These are phyloP conservation scores for Drosophila suboccidentalis DNA, from an alignment of 2,888 invertebrate species.

Conservation along the genomic window DNA sequence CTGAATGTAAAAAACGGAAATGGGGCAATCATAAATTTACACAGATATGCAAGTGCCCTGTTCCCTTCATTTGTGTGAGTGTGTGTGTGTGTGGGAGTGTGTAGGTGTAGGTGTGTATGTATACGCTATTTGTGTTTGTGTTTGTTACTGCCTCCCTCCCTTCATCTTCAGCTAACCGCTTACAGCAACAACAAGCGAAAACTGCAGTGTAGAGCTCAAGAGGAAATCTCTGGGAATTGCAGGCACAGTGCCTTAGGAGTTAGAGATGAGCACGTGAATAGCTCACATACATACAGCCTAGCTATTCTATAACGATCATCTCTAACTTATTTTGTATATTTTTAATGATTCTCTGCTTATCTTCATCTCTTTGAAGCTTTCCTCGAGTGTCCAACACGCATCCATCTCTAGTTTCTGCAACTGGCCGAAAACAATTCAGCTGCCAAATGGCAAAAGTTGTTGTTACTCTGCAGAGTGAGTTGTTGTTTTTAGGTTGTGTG, in stretches of 20 bases:
- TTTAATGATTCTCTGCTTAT: not conserved
- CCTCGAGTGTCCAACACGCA: slow-evolving; percentile 24
- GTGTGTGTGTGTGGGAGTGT: slow-evolving; percentile 14
- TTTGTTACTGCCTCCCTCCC: slow-evolving; percentile 1
- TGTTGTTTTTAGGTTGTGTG: slow-evolving; percentile 1
- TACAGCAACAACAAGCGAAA: slow-evolving; percentile 26
- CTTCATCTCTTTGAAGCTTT: not conserved
- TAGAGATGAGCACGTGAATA: slow-evolving; percentile 49
- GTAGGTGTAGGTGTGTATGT: slow-evolving; percentile 41
- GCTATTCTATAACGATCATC: too few relatives aligned
- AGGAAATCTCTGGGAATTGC: slow-evolving; percentile 54
- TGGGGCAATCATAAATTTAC: slow-evolving; percentile 85
- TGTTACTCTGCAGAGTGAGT: slow-evolving; percentile 6
- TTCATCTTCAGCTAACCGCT: slow-evolving; percentile 17
- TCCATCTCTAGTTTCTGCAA: slow-evolving; percentile 34
- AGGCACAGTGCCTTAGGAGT: slow-evolving; percentile 16
- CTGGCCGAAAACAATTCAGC: slow-evolving; percentile 66
- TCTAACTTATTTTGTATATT: not conserved
- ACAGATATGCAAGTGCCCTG: slow-evolving; percentile 82
- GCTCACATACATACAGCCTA: not conserved
- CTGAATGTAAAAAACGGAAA: slow-evolving; percentile 83
- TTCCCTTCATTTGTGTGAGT: slow-evolving; percentile 10
- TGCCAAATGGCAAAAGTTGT: slow-evolving; percentile 71
- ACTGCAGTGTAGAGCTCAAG: slow-evolving; percentile 29
- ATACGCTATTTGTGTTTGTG: slow-evolving; percentile 44